Conservation (phyloP, 2,888 invertebrate species). For the Falcaria lacertinaria region DNA sequence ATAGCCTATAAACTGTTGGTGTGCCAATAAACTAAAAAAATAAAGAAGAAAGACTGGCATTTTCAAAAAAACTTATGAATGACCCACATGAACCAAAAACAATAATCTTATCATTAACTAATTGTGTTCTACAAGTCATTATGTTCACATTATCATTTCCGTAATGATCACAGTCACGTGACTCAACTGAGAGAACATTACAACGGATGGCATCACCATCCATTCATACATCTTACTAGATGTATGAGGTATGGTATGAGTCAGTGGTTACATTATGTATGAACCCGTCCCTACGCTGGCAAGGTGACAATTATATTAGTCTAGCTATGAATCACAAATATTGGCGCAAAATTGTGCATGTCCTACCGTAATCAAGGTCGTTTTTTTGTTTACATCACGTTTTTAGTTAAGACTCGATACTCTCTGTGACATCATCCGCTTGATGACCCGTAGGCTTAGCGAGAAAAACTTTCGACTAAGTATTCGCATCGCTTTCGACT, state of each 20-base stretch:
- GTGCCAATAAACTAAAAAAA: no score
- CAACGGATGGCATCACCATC: neutral
- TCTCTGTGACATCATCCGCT: no score
- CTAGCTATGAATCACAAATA: slow-evolving; percentile 17
- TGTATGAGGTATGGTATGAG: neutral
- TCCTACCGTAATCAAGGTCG: slow-evolving; percentile 19
- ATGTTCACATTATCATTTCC: neutral
- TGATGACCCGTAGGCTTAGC: no score
- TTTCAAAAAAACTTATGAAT: neutral
- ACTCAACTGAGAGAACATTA: neutral
- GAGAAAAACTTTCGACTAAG: no score
- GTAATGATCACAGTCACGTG: neutral
- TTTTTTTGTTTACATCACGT: slow-evolving; percentile 1
- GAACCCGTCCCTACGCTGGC: slow-evolving; percentile 39
- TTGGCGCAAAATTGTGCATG: neutral
- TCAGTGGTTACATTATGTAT: slow-evolving; percentile 13
- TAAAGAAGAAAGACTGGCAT: neutral
- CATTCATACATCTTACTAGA: neutral
- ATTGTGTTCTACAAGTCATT: neutral
- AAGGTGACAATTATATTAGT: slow-evolving; percentile 41
- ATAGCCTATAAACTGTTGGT: no score
- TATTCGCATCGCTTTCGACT: no score
- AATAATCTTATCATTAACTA: neutral
- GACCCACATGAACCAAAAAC: no score
- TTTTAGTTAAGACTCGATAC: no score